Base-by-base conservation (phyloP, 2,113 vertebrate genomes). In the Bubo blakistoni region DNA sequence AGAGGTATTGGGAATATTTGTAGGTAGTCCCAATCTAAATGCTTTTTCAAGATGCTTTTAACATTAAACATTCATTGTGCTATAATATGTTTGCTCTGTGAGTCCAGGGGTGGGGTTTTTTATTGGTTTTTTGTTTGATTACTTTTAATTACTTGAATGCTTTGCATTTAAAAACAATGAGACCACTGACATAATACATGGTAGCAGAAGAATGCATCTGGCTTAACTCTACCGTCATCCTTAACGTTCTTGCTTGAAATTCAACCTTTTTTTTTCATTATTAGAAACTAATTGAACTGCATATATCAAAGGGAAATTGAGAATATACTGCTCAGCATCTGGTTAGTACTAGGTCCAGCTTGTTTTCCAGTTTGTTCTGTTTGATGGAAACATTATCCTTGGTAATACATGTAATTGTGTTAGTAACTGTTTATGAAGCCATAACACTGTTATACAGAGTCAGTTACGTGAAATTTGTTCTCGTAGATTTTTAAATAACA, bases 11-110 rank as follows among this genome's bases (percentile, higher is more conserved):
- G 27, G 34, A 80, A 61, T 69, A 79, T 65, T 86, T 69, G 4
- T 25, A 74, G 62, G 9, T 22, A 78, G 27, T 74, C 54, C 25
- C 5, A 1, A 93, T 51, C 20, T 52, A 67, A 79, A 71, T 51
- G 30, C 61, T 94, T 90, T 82, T 80, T 52, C 38, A 90, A 76
- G 47, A 78, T 52, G 57, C 44, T 92, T 92, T 95, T 85, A 94
- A 59, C 66, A 85, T 82, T 59, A 85, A 92, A 80, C 30, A 85
- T 80, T 86, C 18, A 79, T 44, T 76, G 49, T 63, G 34, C 26
- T 57, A 9, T 36, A 63, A 32, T 17, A 66, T 13, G 25, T 65
- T 55, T 71, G 20, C 30, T 90, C 9, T 63, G 0, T 47, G 44
- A 76, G 30, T 63, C 49, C 26, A 15, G 29, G 30, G 27, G 30